Evolutionary conservation across 2,888 invertebrate genomes (phyloP).

Genomic region (Parnassius smintheus): DNA sequence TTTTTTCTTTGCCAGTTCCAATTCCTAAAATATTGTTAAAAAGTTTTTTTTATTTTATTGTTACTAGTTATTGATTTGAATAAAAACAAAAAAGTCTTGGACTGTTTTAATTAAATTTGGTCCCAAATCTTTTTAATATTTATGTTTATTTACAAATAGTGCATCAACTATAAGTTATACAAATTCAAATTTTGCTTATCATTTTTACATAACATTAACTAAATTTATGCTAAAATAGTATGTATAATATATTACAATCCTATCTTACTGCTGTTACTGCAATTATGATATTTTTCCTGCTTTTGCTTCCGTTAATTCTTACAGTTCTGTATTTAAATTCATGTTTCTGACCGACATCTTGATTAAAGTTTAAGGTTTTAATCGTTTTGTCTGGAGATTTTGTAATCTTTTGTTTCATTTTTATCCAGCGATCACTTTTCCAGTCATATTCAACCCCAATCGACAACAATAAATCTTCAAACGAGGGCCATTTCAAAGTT

Average conservation of each 20-base stretch:
- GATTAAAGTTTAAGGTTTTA: constrained; percentile 37
- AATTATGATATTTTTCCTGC: constrained; percentile 68
- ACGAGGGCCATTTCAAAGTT: constrained; percentile 59
- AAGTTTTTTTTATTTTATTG: too few species aligned
- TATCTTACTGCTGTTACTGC: constrained; percentile 76
- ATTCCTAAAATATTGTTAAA: too few species aligned
- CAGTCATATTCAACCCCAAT: constrained; percentile 72
- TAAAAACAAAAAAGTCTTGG: constrained; percentile 2
- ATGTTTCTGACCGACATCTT: constrained; percentile 59
- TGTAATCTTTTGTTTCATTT: constrained; percentile 61
- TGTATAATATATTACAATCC: constrained; percentile 24
- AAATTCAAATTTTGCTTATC: constrained; percentile 27
- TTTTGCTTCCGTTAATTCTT: constrained; percentile 67
- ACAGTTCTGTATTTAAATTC: constrained; percentile 71
- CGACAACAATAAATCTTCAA: constrained; percentile 64
- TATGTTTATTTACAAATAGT: constrained; percentile 16
- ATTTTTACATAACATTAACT: constrained; percentile 27
- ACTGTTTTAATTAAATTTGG: constrained; percentile 24
- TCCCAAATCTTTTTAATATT: constrained; percentile 20
- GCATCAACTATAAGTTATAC: constrained; percentile 9
- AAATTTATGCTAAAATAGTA: constrained; percentile 31
- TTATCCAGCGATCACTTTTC: constrained; percentile 76
- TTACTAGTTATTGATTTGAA: too few species aligned
- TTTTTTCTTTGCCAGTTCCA: too few species aligned
- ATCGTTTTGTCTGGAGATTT: constrained; percentile 28